Conservation (phyloP, 2,113 vertebrate genomes). For the human region DNA sequence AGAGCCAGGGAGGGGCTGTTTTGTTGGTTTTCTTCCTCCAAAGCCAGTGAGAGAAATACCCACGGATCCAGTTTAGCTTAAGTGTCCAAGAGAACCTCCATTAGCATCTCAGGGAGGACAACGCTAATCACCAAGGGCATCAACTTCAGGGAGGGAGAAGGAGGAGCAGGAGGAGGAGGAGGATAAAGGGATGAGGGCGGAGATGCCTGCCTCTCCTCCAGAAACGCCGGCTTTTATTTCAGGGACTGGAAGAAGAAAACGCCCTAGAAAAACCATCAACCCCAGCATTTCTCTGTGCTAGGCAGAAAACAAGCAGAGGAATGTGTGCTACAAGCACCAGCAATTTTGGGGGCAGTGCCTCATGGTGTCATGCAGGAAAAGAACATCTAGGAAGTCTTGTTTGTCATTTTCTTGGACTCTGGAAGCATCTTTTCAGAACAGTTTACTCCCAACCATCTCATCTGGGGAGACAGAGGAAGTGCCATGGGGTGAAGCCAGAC, state of each 20-base stretch:
- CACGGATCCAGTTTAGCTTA: not conserved
- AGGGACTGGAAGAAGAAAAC: not conserved
- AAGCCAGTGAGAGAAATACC: conserved; percentile 10
- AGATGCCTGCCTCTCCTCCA: not conserved
- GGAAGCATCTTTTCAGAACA: conserved; percentile 10
- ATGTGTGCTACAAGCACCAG: not conserved
- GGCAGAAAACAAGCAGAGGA: not conserved
- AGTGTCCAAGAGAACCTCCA: not conserved
- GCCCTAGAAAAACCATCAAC: not conserved
- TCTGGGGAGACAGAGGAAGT: not conserved
- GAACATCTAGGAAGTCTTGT: not conserved
- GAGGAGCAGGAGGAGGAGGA: not conserved
- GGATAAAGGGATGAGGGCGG: not conserved
- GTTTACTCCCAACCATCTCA: not conserved
- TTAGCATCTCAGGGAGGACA: not conserved
- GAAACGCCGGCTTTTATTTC: not conserved
- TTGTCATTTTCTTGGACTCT: not conserved
- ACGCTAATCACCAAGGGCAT: not conserved
- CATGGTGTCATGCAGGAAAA: not conserved
- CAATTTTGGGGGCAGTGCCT: not conserved
- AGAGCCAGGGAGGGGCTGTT: not conserved
- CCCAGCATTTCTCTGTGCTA: not conserved
- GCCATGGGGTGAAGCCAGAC: not conserved
- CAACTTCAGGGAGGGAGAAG: not conserved
- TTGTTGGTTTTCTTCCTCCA: not conserved